phyloP scores from a whole-genome alignment of 2,797 vertebrate species.

The Anolis apletophallus region DNA sequence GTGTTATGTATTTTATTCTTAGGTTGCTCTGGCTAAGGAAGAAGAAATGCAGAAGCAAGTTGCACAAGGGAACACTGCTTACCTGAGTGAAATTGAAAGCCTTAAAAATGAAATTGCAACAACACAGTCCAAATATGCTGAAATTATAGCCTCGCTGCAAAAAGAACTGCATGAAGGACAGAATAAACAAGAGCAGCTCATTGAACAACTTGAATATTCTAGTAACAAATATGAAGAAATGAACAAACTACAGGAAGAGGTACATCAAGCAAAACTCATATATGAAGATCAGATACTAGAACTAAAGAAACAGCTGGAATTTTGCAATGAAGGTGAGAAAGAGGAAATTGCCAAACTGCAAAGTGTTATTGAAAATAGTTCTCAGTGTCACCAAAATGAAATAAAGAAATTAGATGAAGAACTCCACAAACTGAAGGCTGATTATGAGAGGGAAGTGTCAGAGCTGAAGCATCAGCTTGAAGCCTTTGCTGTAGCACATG shows the following conservation, averaged over 20 bases:
- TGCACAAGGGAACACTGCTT: conserved; percentile 74
- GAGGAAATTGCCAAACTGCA: conserved; percentile 78
- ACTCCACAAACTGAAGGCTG: conserved; percentile 76
- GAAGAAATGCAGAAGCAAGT: conserved; percentile 80
- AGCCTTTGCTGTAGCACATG: conserved; percentile 76
- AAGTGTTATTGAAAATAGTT: conserved; percentile 79
- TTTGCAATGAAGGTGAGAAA: conserved; percentile 72
- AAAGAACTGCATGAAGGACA: conserved; percentile 79
- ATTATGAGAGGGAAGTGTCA: conserved; percentile 86
- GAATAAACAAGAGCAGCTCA: conserved; percentile 76
- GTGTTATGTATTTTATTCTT: conserved; percentile 60
- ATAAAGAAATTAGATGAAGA: conserved; percentile 85
- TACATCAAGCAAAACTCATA: conserved; percentile 70
- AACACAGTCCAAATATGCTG: conserved; percentile 78
- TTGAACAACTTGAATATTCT: conserved; percentile 77
- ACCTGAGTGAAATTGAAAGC: conserved; percentile 78
- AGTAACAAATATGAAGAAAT: conserved; percentile 72
- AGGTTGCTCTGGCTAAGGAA: conserved; percentile 80
- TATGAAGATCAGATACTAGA: conserved; percentile 82
- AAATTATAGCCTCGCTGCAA: conserved; percentile 82
- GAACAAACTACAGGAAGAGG: conserved; percentile 73
- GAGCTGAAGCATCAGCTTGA: conserved; percentile 82
- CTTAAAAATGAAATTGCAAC: conserved; percentile 80
- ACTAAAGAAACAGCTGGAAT: conserved; percentile 81
- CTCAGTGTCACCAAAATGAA: conserved; percentile 84